Base-by-base conservation (phyloP, 2,888 invertebrate genomes). In the Chloroclysta siterata region DNA sequence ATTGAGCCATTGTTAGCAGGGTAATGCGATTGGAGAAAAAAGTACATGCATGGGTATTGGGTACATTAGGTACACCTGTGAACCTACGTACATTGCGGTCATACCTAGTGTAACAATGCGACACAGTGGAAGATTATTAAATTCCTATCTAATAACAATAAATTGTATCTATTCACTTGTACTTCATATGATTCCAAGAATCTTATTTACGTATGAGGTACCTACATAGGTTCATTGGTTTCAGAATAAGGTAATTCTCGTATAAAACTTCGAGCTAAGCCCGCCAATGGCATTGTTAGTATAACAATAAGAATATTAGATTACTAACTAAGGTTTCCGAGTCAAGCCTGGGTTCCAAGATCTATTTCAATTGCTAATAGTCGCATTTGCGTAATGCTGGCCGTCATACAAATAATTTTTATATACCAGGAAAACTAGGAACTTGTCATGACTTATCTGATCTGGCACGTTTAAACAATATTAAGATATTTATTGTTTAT, bases 61-160 rank as follows among this genome's bases (percentile, higher is more conserved):
- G n/a, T n/a, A 22, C 22, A 22, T 22, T 22, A 22, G 2, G 22
- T 22, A 22, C 22, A 22, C 3, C 22, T 1, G 36, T 11, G 11
- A 5, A 44, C 15, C 8, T 17, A 44, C 1, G 15, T 8, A 44
- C 15, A 10, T 2, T 44, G 7, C 11, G 11, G 11, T 3, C 33
- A 5, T 6, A 33, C 33, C 0, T 7, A 33, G 6, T 5, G 8
- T 7, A 33, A 39, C 11, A 39, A 10, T 11, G 8, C 36, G 36
- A 3, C 17, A 46, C 17, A 4, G 17, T 17, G 8, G 39, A 17
- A 48, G 42, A 42, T 60, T 50, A 63, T 50, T 0, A 13, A 47
- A 51, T 65, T 61, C 65, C 44, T 54, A 17, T 46, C 39, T 51
- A 39, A 60, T 53, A 52, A 59, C 44, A 39, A 39, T n/a, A n/a